Conservation (phyloP, 2,888 invertebrate species). For the Oegoconia quadripuncta region DNA sequence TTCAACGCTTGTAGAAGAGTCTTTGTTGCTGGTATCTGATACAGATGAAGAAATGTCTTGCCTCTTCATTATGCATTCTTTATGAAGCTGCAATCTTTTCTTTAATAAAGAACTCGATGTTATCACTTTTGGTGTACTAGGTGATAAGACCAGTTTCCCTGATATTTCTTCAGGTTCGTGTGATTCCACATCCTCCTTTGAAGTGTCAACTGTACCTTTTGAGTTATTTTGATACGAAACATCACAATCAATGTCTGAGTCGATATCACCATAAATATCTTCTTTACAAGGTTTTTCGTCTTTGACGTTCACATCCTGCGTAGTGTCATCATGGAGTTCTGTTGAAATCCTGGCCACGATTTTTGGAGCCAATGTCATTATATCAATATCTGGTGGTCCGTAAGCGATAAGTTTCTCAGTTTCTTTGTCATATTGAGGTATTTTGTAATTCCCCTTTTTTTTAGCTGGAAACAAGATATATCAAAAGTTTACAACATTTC, state of each 20-base stretch:
- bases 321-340: background rate
- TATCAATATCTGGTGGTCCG: slow-evolving; percentile 37
- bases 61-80: slow-evolving; percentile 17
- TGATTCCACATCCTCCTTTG: too few species aligned
- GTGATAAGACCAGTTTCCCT: too few species aligned
- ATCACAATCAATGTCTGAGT: slow-evolving; percentile 32
- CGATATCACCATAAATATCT: slow-evolving; percentile 27
- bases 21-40: slow-evolving; percentile 28
- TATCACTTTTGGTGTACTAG: too few species aligned
- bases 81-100: slow-evolving; percentile 23
- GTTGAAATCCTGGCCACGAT: slow-evolving; percentile 15
- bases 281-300: slow-evolving; percentile 10
- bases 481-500: too few species aligned
- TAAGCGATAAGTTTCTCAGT: slow-evolving; percentile 25
- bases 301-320: background rate
- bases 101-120: slow-evolving; percentile 24
- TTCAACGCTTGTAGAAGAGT: slow-evolving; percentile 24
- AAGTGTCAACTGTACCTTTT: background rate
- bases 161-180: slow-evolving; percentile 2
- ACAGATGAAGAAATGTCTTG: slow-evolving; percentile 13
- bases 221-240: too few species aligned
- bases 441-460: slow-evolving; percentile 9
- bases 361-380: slow-evolving; percentile 18
- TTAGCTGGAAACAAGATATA: slow-evolving; percentile 1
- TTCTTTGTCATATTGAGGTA: slow-evolving; percentile 15